These are phyloP conservation scores for Cebus imitator DNA, from an alignment of 2,113 vertebrate species.

Conservation along the genomic window DNA sequence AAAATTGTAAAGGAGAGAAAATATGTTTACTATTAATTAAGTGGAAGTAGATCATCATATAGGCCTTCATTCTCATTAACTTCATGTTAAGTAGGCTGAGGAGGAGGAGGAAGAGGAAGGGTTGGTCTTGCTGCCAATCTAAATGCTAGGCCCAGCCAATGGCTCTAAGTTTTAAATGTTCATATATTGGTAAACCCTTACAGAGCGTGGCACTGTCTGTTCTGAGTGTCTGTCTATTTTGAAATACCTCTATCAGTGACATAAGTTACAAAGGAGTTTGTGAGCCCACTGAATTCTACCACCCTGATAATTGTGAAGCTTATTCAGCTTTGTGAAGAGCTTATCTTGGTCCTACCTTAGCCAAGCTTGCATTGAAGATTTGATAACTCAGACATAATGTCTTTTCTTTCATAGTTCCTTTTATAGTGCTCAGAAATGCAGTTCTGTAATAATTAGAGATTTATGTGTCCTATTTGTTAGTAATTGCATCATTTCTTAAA, in stretches of 20 bases:
- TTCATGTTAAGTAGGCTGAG: neutral
- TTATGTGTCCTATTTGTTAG: neutral
- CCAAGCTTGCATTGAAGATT: neutral
- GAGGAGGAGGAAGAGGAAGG: neutral
- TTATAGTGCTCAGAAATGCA: neutral
- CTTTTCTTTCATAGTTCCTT: neutral
- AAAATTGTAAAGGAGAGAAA: neutral
- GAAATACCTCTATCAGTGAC: neutral
- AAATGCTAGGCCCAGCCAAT: neutral
- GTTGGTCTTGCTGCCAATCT: neutral
- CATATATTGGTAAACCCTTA: neutral
- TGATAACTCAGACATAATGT: neutral
- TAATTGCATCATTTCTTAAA: conserved; percentile 2
- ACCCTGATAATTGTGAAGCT: neutral
- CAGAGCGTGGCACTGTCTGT: neutral
- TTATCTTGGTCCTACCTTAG: neutral
- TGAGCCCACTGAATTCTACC: neutral
- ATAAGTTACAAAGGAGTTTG: neutral
- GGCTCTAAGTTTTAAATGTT: neutral
- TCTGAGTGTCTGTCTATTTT: neutral
- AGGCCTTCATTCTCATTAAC: neutral
- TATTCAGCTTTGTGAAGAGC: neutral
- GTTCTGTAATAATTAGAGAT: neutral
- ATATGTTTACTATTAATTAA: neutral
- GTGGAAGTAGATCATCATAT: neutral